Evolutionary conservation across 2,113 vertebrate species (phyloP), one percentile per base, ranked within the genome.

Genomic region (Agapornis roseicollis): DNA sequence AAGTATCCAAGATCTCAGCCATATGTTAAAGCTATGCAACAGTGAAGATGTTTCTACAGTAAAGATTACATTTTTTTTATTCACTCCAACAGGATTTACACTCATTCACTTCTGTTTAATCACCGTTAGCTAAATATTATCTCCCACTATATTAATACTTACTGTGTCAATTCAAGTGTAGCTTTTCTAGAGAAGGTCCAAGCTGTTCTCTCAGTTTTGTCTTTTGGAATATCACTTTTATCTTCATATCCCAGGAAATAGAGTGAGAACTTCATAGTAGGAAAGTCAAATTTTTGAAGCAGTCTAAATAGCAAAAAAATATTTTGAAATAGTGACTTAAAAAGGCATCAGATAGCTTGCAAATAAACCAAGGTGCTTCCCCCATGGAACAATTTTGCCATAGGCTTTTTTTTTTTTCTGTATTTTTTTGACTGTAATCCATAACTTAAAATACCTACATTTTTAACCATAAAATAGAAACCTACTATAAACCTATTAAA

Each of bases 171-270:
- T 91, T 99, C 99, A 29, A 99, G 97, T 14, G 99, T 99, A 90
- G 98, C 99, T 97, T 99, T 98, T 79, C 99, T 98, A 39, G 99
- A 99, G 72, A 99, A 99, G 1, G 98, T 98, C 99, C 99, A 99
- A 10, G 98, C 97, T 2, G 98, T 97, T 92, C 93, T 98, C 89
- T 99, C 98, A 65, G 97, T 96, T 91, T 98, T 95, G 42, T 99
- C 98, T 70, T 97, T 92, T 0, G 99, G 99, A 93, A 99, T 99
- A 93, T 99, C 98, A 27, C 98, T 99, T 97, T 99, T 99, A 94
- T 99, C 99, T 96, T 99, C 99, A 33, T 98, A 99, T 9, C 98
- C 99, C 98, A 99, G 90, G 95, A 99, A 99, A 96, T 99, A 99
- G 25, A 99, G 99, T 1, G 99, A 98, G 97, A 99, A 99, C 42